A percentile compares a stretch with the other conserved stretches of the same genome.
phyloP scores from a whole-genome alignment of 2,113 vertebrate genomes.

The Pseudorhombus dupliciocellatus region DNA sequence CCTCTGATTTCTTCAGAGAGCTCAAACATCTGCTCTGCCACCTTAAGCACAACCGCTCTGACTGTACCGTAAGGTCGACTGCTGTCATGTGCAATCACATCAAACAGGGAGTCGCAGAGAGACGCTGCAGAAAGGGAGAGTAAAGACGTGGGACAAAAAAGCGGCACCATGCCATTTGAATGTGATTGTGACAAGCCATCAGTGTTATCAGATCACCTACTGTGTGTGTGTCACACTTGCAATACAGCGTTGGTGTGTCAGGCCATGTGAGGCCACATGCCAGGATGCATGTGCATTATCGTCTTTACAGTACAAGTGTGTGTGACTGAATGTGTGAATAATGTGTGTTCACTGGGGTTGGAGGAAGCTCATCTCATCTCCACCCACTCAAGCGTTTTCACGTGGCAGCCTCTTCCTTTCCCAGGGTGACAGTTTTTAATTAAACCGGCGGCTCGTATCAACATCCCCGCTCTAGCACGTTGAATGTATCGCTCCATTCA shows the following conservation, averaged over 20 bases:
- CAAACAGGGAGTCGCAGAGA: slow-evolving; percentile 5
- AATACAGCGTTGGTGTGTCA: slow-evolving; percentile 34
- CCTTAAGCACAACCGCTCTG: not conserved
- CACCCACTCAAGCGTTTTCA: slow-evolving; percentile 40
- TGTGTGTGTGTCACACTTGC: slow-evolving; percentile 3
- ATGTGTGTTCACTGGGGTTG: not conserved
- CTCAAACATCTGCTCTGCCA: not conserved
- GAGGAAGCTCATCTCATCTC: slow-evolving; percentile 34
- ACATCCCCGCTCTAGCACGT: slow-evolving; percentile 36
- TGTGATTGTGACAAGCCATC: slow-evolving; percentile 9
- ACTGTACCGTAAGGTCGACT: slow-evolving; percentile 6
- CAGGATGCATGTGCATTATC: slow-evolving; percentile 3
- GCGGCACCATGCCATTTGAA: not conserved
- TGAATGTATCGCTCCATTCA: slow-evolving; percentile 61
- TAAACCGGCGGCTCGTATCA: slow-evolving; percentile 33
- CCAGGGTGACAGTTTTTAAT: slow-evolving; percentile 57
- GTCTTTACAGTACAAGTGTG: slow-evolving; percentile 17
- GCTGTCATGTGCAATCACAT: slow-evolving; percentile 35
- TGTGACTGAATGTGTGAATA: not conserved
- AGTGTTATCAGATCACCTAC: slow-evolving; percentile 1
- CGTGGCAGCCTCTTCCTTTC: slow-evolving; percentile 18
- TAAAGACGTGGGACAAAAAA: not conserved
- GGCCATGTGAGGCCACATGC: slow-evolving; percentile 2
- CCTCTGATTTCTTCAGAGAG: slow-evolving; percentile 11
- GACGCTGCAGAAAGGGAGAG: not conserved